These are phyloP conservation scores for Pteria penguin DNA, from an alignment of 2,888 invertebrate genomes.

Conservation along the genomic window DNA sequence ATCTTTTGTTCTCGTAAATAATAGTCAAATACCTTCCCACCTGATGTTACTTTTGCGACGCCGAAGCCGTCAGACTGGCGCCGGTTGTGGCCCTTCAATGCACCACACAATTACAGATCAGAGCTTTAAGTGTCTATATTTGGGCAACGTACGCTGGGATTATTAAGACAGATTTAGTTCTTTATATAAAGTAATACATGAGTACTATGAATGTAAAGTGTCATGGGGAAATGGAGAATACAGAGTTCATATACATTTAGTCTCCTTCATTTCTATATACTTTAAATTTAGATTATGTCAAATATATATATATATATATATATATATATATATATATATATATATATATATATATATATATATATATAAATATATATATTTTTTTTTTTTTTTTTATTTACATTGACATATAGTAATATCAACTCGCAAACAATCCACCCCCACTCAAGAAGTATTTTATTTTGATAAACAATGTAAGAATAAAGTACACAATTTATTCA, in stretches of 20 bases:
- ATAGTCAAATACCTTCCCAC: conserved; percentile 34
- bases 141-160: background rate
- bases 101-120: background rate
- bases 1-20: conserved; percentile 43
- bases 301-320: conserved; percentile 5
- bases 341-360: conserved; percentile 19
- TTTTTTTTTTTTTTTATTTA: too few species aligned
- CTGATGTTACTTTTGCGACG: conserved; percentile 31
- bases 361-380: conserved; percentile 2
- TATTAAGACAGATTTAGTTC: background rate
- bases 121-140: background rate
- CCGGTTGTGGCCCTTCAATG: conserved; percentile 37
- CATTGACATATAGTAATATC: background rate
- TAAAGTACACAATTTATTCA: too few species aligned
- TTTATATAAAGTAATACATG: too few species aligned
- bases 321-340: conserved; percentile 13
- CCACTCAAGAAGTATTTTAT: background rate
- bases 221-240: too few species aligned
- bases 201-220: too few species aligned
- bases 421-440: background rate
- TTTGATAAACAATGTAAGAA: too few species aligned
- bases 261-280: too few species aligned
- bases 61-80: conserved; percentile 65
- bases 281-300: background rate
- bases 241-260: too few species aligned